A percentile compares a stretch with the other conserved stretches of the same genome.
Conservation (phyloP, 2,113 vertebrate species). For the Monarcha castaneiventris region DNA sequence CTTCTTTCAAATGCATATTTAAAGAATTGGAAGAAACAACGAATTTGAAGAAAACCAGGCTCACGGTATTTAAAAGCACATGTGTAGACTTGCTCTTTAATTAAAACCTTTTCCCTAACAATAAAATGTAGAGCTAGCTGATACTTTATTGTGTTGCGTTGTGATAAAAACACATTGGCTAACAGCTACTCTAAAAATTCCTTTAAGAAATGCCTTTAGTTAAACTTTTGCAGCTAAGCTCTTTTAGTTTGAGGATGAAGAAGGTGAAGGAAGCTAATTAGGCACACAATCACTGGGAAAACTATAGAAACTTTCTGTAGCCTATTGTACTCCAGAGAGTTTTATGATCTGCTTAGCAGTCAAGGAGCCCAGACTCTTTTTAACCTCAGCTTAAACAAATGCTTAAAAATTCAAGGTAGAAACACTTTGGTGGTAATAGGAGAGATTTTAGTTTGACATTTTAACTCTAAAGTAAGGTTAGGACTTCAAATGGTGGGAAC, state of each 20-base stretch:
- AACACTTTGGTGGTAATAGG: not conserved
- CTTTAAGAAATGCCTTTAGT: not conserved
- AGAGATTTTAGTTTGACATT: not conserved
- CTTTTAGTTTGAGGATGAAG: not conserved
- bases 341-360: not conserved
- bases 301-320: not conserved
- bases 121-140: not conserved
- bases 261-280: not conserved
- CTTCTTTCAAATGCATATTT: not conserved
- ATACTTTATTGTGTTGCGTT: not conserved
- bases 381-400: conserved; percentile 1
- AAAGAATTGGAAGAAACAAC: not conserved
- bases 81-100: not conserved
- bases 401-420: not conserved
- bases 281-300: not conserved
- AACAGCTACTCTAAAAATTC: not conserved
- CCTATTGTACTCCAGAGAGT: not conserved
- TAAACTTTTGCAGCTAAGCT: not conserved
- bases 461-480: not conserved
- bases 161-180: not conserved
- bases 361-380: not conserved
- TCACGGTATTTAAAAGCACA: not conserved
- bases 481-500: not conserved
- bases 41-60: not conserved
- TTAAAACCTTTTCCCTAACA: not conserved